Evolutionary conservation across 2,888 invertebrate species (phyloP).

Genomic region (Cryptocephalus primarius): DNA sequence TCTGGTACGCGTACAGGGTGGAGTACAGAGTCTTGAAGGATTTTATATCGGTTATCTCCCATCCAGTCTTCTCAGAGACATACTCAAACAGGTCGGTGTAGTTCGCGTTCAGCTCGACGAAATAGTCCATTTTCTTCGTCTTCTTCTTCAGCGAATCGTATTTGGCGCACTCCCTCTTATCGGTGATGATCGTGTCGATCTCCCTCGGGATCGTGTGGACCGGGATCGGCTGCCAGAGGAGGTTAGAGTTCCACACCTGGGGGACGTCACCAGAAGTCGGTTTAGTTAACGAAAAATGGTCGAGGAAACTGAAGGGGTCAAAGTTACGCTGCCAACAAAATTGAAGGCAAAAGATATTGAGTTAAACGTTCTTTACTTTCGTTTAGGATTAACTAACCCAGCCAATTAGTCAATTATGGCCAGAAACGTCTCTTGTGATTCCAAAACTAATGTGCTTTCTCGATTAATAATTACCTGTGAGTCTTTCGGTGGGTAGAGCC

Average conservation of each 20-base stretch:
- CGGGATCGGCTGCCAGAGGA: conserved; percentile 60
- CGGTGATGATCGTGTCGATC: conserved; percentile 4
- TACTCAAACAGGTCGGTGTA: conserved; percentile 53
- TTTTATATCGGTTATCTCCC: conserved; percentile 1
- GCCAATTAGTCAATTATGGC: no score
- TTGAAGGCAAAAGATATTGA: no score
- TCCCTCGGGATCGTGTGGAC: conserved; percentile 43
- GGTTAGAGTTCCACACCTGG: conserved; percentile 15
- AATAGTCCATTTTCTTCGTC: conserved; percentile 24
- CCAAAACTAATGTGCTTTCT: no score
- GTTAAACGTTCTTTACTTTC: no score
- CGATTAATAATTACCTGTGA: no score
- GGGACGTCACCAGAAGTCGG: conserved; percentile 10
- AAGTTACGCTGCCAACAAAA: no score
- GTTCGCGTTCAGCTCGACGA: conserved; percentile 39
- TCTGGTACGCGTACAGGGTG: conserved; percentile 52
- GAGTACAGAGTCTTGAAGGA: neutral
- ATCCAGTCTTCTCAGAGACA: conserved; percentile 50
- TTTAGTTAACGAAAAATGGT: no score
- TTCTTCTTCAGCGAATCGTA: conserved; percentile 49
- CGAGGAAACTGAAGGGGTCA: no score
- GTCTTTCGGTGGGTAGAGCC: conserved; percentile 45
- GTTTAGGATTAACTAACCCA: no score
- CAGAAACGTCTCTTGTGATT: no score
- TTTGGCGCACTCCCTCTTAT: conserved; percentile 43